Conservation (phyloP, 1,140 invertebrate genomes). For the Teleogryllus occipitalis region DNA sequence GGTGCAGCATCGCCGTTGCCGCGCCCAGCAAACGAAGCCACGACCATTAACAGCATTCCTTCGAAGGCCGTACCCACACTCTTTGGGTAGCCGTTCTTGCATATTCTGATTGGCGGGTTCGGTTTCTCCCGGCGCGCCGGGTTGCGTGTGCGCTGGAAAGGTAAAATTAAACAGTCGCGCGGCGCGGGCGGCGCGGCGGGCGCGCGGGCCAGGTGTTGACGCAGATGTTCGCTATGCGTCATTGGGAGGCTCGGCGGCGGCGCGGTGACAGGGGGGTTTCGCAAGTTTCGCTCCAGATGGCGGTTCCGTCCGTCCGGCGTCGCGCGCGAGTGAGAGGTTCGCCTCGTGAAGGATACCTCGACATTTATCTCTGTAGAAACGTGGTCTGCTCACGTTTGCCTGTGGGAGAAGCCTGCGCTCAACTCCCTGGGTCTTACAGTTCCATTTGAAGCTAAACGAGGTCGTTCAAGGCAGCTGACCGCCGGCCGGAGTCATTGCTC, state of each 20-base stretch:
- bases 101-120: not conserved
- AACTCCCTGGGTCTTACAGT: not conserved
- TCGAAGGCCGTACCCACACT: not conserved
- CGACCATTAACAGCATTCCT: constrained; percentile 1
- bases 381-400: not conserved
- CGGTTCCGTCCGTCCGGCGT: not conserved
- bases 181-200: too few relatives aligned
- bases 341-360: not conserved
- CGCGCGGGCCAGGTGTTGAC: not conserved
- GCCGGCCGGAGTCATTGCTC: not conserved
- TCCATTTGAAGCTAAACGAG: constrained; percentile 4
- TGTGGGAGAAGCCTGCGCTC: not conserved
- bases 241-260: not conserved
- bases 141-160: not conserved
- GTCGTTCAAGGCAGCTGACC: not conserved
- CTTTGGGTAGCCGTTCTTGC: not conserved
- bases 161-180: too few relatives aligned
- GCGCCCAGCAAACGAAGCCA: not conserved
- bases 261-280: not conserved
- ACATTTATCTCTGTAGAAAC: not conserved
- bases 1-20: not conserved
- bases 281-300: not conserved
- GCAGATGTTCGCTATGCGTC: not conserved
- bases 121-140: not conserved
- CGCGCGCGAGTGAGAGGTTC: not conserved